Evolutionary conservation across 2,797 vertebrate species (phyloP), one percentile per base, ranked within the genome.

Genomic region (Dicrostonyx torquatus): DNA sequence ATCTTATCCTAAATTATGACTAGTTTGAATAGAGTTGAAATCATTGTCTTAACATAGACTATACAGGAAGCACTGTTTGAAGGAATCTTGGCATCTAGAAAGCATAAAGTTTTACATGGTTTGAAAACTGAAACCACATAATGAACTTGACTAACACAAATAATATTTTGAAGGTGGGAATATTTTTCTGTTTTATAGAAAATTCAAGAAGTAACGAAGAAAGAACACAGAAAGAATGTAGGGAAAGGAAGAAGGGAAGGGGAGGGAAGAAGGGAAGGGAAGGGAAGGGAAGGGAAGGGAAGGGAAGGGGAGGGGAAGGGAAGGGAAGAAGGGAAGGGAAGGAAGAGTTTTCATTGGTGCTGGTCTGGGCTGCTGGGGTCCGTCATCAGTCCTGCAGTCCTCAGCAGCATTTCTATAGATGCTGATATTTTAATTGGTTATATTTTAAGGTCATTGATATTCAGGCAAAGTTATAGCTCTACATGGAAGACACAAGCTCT

Each of bases 391-490:
- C 5, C 50, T 82, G 22, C 5, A 91, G 75, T 60, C 29, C 34
- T 55, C 43, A 84, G 10, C 66, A 72, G 15, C 78, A 80, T 94
- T 87, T 95, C 31, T 88, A 14, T 48, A 29, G 22, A 50, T 50
- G 73, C 8, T 91, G 72, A 55, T 20, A 75, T 82, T 93, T 91
- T 68, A 75, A 64, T n/a, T 53, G 45, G 24, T 53, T 90, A 31
- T 58, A 64, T 89, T 79, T 92, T 75, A 66, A 58, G 8, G 24
- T 72, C 58, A 83, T n/a, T 64, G 29, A 92, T 91, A 73, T 87
- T 4, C 50, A 95, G 34, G 90, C 58, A 62, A 86, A 72, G n/a
- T 93, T 83, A 22, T 43, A 45, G 66, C 88, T 53, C 92, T 94
- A 5, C 9, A 64, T 43, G 20, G 89, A 24, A 45, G 9, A 3